A percentile compares a stretch with the other conserved stretches of the same genome.
Conservation (phyloP, 1,140 invertebrate species). For the Aethina tumida region DNA sequence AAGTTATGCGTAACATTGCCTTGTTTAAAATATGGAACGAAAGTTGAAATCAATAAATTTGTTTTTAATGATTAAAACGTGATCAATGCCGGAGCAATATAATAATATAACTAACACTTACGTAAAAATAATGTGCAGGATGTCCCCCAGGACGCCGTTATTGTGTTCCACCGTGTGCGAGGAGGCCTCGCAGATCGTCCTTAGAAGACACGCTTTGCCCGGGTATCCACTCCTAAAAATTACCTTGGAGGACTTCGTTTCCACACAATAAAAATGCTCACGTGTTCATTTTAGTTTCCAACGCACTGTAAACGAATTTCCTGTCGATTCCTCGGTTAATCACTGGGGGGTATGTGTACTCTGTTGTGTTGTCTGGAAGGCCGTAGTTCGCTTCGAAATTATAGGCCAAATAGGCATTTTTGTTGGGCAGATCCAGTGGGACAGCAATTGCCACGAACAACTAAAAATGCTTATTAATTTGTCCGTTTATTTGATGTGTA, state of each 20-base stretch:
- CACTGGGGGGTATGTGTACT: constrained; percentile 24
- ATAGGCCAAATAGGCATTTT: constrained; percentile 60
- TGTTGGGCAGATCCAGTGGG: constrained; percentile 56
- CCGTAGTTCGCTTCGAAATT: constrained; percentile 65
- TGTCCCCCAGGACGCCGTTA: constrained; percentile 39
- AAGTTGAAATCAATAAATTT: not conserved
- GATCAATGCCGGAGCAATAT: not conserved
- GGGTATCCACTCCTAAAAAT: constrained; percentile 37
- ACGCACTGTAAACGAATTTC: constrained; percentile 22
- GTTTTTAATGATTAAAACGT: constrained; percentile 1
- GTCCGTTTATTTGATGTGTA: too few relatives aligned
- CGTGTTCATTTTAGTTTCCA: constrained; percentile 25
- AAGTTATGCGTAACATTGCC: too few relatives aligned
- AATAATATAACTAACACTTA: constrained; percentile 24
- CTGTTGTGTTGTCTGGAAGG: constrained; percentile 40
- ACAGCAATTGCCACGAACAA: constrained; percentile 55
- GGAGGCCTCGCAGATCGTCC: constrained; percentile 39
- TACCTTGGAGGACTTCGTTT: not conserved
- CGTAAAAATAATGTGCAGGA: constrained; percentile 42
- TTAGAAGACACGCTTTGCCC: constrained; percentile 37
- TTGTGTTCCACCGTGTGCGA: constrained; percentile 31
- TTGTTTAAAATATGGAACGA: too few relatives aligned
- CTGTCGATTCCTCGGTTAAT: constrained; percentile 23
- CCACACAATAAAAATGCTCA: constrained; percentile 34
- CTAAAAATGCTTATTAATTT: constrained; percentile 24